A percentile compares a stretch with the other conserved stretches of the same genome.
Conservation (phyloP, 2,888 invertebrate species). For the Itoplectis maculator region DNA sequence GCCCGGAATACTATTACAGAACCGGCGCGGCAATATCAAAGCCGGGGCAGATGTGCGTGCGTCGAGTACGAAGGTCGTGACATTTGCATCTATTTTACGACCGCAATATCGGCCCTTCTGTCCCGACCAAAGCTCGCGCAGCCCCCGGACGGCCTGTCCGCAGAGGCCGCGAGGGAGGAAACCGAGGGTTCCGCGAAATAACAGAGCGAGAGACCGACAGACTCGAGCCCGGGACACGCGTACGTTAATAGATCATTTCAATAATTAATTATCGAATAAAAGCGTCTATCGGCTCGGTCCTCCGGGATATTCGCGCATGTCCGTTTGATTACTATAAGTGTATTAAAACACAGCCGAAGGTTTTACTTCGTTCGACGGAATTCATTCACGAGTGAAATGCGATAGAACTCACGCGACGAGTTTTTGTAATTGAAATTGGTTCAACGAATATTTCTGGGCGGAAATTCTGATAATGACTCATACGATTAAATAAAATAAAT, state of each 20-base stretch:
- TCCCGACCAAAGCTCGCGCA: constrained; percentile 27
- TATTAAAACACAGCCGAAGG: no score
- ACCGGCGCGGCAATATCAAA: constrained; percentile 33
- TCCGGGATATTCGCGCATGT: background rate
- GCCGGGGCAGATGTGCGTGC: constrained; percentile 38
- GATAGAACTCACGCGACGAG: no score
- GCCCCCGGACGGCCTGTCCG: background rate
- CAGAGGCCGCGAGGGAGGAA: background rate
- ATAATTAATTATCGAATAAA: constrained; percentile 41
- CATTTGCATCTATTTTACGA: constrained; percentile 60
- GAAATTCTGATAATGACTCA: no score
- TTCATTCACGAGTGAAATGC: no score
- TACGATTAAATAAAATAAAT: no score
- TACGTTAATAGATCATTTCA: constrained; percentile 21
- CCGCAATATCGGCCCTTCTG: constrained; percentile 40
- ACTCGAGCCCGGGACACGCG: constrained; percentile 7
- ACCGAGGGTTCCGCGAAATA: background rate
- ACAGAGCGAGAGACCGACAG: no score
- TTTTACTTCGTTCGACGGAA: no score
- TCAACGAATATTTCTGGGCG: no score
- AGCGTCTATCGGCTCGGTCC: constrained; percentile 1
- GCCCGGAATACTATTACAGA: background rate
- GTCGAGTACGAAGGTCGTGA: constrained; percentile 50
- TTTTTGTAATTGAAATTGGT: no score
- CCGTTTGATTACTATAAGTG: background rate